These are phyloP conservation scores for Synchiropus splendidus DNA, from an alignment of 2,113 vertebrate species.

Conservation along the genomic window DNA sequence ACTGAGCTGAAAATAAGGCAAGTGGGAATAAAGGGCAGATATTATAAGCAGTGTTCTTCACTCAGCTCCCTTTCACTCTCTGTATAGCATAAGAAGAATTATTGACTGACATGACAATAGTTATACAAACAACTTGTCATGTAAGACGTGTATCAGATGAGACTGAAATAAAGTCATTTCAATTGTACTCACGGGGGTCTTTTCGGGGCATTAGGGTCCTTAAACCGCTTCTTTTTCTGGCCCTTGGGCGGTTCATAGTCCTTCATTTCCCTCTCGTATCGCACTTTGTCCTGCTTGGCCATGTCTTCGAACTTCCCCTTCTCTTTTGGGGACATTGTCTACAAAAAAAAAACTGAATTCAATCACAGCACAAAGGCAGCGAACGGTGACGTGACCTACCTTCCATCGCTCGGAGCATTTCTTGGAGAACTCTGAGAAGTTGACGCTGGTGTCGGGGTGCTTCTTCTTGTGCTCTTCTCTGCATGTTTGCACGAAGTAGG, in stretches of 20 bases:
- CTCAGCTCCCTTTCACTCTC: too few species aligned
- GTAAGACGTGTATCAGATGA: too few species aligned
- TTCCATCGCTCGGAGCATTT: conserved; percentile 94
- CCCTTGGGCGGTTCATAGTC: conserved; percentile 87
- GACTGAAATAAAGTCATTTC: too few species aligned
- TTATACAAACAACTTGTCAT: too few species aligned
- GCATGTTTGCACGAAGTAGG: conserved; percentile 95
- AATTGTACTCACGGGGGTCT: conserved; percentile 87
- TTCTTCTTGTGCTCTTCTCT: conserved; percentile 98
- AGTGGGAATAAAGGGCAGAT: too few species aligned
- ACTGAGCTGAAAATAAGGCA: too few species aligned
- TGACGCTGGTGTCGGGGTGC: conserved; percentile 84
- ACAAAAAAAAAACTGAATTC: conserved; percentile 17
- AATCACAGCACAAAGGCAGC: not conserved
- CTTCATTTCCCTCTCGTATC: conserved; percentile 96
- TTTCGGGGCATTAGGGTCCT: conserved; percentile 97
- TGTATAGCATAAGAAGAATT: too few species aligned
- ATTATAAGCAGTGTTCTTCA: too few species aligned
- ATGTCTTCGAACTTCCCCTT: conserved; percentile 95
- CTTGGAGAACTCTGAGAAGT: conserved; percentile 94
- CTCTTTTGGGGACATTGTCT: conserved; percentile 93
- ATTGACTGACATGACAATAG: too few species aligned
- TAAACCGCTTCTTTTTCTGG: conserved; percentile 86
- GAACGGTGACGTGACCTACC: conserved; percentile 55
- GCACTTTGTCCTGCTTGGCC: conserved; percentile 90